Evolutionary conservation across 2,113 vertebrate genomes (phyloP).

Genomic region (Antigone vipio): DNA sequence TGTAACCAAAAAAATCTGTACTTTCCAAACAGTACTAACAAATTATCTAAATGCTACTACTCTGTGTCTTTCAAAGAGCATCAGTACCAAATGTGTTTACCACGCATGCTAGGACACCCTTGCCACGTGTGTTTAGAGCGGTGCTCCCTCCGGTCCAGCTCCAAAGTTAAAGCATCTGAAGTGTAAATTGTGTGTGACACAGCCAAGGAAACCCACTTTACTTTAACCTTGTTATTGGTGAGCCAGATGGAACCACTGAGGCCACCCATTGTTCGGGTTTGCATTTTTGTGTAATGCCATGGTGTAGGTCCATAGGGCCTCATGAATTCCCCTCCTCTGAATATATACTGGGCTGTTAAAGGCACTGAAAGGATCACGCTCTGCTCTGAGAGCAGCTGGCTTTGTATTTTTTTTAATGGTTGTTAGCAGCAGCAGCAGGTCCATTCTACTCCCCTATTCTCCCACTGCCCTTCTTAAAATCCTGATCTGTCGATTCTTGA

Average conservation of each 20-base stretch:
- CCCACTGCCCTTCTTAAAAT: constrained; percentile 44
- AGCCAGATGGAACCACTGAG: constrained; percentile 64
- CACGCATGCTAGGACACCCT: not conserved
- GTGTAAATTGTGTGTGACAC: constrained; percentile 52
- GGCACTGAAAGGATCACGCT: constrained; percentile 69
- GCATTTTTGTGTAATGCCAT: constrained; percentile 69
- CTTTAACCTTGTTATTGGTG: constrained; percentile 63
- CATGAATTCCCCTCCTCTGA: constrained; percentile 68
- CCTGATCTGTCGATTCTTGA: constrained; percentile 41
- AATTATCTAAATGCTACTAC: not conserved
- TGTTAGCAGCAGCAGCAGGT: constrained; percentile 68
- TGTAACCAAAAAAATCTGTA: not conserved
- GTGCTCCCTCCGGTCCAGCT: not conserved
- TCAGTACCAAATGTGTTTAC: not conserved
- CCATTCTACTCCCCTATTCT: constrained; percentile 42
- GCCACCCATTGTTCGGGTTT: constrained; percentile 66
- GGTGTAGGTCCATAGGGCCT: constrained; percentile 67
- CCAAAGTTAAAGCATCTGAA: constrained; percentile 61
- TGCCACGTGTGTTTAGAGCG: not conserved
- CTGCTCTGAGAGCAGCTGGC: constrained; percentile 66
- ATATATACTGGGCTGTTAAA: constrained; percentile 67
- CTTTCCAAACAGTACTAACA: not conserved
- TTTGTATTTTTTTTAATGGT: constrained; percentile 68
- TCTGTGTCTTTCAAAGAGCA: not conserved
- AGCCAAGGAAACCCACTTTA: constrained; percentile 62